A percentile compares a stretch with the other conserved stretches of the same genome.
These are phyloP conservation scores for Henricia sp. DNA, from an alignment of 53 echinoderm and acorn worm species.

Conservation along the genomic window DNA sequence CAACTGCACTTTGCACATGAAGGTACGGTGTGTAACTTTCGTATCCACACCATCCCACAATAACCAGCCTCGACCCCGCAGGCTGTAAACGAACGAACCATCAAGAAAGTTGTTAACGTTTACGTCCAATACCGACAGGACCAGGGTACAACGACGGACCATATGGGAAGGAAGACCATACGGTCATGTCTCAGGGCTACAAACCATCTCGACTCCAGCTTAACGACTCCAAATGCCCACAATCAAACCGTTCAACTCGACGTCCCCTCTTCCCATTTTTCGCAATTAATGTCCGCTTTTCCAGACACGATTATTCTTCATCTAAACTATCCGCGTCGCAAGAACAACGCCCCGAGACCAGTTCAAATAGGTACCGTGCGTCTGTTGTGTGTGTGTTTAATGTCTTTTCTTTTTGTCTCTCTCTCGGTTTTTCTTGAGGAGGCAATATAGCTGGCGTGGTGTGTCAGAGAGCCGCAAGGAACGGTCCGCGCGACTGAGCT, in stretches of 20 bases:
- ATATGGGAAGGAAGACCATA: conserved; percentile 20
- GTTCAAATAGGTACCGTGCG: background rate
- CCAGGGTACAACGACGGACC: no score
- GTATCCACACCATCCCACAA: background rate
- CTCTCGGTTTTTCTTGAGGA: background rate
- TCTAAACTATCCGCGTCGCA: background rate
- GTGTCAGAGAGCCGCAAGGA: no score
- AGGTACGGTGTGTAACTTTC: no score
- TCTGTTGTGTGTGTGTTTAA: conserved; percentile 22
- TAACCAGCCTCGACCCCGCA: conserved; percentile 16
- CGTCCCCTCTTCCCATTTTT: background rate
- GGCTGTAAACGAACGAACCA: background rate
- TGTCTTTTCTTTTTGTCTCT: background rate
- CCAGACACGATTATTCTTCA: conserved; percentile 34
- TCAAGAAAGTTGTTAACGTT: background rate
- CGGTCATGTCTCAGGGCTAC: conserved; percentile 33
- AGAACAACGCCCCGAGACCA: conserved; percentile 14
- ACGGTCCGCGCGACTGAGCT: no score
- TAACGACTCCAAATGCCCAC: no score
- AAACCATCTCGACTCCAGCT: no score
- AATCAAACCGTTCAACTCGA: no score
- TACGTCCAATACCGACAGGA: background rate
- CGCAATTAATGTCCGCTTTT: conserved; percentile 54
- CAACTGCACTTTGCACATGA: no score
- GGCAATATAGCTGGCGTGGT: conserved; percentile 5